Evolutionary conservation across 35 echinoderm and acorn worm species (phyloP).

Genomic region (Chiridota heheva): DNA sequence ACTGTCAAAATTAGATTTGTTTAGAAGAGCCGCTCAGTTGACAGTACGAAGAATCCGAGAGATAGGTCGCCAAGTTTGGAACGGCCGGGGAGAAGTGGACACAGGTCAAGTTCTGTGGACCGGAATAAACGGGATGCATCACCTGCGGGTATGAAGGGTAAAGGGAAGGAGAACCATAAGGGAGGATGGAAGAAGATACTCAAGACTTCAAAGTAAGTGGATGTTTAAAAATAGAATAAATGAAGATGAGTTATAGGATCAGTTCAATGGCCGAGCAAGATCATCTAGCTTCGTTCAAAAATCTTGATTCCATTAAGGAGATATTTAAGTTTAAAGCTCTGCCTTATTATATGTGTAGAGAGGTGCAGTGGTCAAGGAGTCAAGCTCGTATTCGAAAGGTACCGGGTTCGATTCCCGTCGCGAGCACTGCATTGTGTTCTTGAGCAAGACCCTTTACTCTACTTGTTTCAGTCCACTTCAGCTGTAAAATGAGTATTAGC

Average conservation of each 20-base stretch:
- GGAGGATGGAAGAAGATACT: slow-evolving; percentile 75
- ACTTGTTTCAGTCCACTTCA: no score
- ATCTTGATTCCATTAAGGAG: not conserved
- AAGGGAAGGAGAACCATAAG: slow-evolving; percentile 52
- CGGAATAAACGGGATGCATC: slow-evolving; percentile 63
- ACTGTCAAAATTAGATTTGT: slow-evolving; percentile 69
- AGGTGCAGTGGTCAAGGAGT: not conserved
- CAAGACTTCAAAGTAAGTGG: slow-evolving; percentile 86
- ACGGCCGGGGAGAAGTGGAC: slow-evolving; percentile 42
- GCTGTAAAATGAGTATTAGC: no score
- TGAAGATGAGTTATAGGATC: not conserved
- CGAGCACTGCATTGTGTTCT: no score
- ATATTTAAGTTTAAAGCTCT: not conserved
- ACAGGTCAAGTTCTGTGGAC: slow-evolving; percentile 55
- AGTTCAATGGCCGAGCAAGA: not conserved
- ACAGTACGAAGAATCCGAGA: slow-evolving; percentile 58
- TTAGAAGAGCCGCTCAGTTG: slow-evolving; percentile 76
- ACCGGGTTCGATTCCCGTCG: no score
- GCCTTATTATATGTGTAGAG: not conserved
- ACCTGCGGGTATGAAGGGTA: slow-evolving; percentile 37
- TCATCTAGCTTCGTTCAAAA: no score
- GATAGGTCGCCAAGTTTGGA: slow-evolving; percentile 73
- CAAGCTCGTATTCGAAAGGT: no score
- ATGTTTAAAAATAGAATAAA: not conserved
- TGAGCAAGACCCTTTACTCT: no score